Evolutionary conservation across 1,140 invertebrate genomes (phyloP), one percentile per base, ranked within the genome.

Genomic region (Megalonaias nervosa): DNA sequence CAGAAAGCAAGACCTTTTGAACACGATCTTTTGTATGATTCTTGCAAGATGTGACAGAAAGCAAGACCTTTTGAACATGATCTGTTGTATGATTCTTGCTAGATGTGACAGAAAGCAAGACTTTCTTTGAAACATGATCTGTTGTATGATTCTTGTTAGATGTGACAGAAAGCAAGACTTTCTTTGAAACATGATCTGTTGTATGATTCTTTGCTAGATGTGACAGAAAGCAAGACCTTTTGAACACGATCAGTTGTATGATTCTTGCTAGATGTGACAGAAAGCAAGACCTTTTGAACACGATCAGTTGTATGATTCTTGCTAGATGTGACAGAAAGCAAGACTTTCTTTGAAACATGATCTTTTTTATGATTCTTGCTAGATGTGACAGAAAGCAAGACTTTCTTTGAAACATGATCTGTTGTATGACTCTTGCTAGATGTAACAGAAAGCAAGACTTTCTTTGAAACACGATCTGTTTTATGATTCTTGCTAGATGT

Each of bases 361-460:
- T 31, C 31, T 60, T 13, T 67, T 21, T 55, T n/a, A 21, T 65
- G n/a, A 48, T 71, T 69, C 55, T 59, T 81, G 21, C 21, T 62
- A 88, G 85, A 87, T 75, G 82, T 87, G 16, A 79, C 82, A 13
- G 81, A 75, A 55, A 84, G 82, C 15, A 90, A 87, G 69, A 86
- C 85, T 6, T n/a, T n/a, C n/a, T n/a, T n/a, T n/a, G n/a, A n/a
- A n/a, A n/a, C n/a, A n/a, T n/a, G n/a, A n/a, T n/a, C n/a, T n/a
- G n/a, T n/a, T n/a, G n/a, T n/a, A n/a, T n/a, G n/a, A n/a, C n/a
- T n/a, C n/a, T n/a, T n/a, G n/a, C n/a, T n/a, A n/a, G n/a, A n/a
- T n/a, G n/a, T n/a, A n/a, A n/a, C n/a, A n/a, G n/a, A n/a, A n/a
- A n/a, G n/a, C n/a, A n/a, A n/a, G n/a, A n/a, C n/a, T n/a, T n/a